Conservation (phyloP, 2,797 vertebrate genomes). For the Lepilemur septentrionalis region DNA sequence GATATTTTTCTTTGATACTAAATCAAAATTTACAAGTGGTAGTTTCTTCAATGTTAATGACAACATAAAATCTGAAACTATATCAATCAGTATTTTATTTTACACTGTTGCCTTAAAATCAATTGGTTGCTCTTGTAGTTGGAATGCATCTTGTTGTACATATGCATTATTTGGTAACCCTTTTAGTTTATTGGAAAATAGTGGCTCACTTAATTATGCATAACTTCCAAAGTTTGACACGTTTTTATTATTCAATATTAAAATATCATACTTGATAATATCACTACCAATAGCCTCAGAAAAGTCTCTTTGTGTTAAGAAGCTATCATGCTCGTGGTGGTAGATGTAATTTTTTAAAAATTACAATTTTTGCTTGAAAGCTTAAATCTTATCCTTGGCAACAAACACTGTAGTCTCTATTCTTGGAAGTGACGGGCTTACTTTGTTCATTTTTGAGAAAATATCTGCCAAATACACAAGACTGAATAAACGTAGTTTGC, state of each 20-base stretch:
- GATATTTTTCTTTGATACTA: not conserved
- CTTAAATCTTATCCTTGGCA: not conserved
- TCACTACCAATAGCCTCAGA: not conserved
- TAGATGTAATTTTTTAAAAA: conserved; percentile 5
- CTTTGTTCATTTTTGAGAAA: not conserved
- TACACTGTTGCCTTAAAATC: not conserved
- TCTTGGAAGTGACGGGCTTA: not conserved
- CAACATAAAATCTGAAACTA: not conserved
- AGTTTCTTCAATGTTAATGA: not conserved
- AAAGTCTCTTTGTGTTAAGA: not conserved
- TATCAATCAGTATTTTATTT: not conserved
- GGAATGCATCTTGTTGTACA: not conserved
- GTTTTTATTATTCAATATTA: not conserved
- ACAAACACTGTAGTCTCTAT: not conserved
- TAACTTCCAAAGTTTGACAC: not conserved
- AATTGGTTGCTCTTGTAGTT: not conserved
- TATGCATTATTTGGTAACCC: not conserved
- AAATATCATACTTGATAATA: not conserved
- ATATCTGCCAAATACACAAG: not conserved
- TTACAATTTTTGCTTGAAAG: not conserved
- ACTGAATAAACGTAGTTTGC: not conserved
- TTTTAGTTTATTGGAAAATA: not conserved
- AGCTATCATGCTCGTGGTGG: not conserved
- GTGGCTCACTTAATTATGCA: not conserved
- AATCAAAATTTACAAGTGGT: not conserved